Conservation (phyloP, 1,140 invertebrate genomes). For the Diabrotica virgifera region DNA sequence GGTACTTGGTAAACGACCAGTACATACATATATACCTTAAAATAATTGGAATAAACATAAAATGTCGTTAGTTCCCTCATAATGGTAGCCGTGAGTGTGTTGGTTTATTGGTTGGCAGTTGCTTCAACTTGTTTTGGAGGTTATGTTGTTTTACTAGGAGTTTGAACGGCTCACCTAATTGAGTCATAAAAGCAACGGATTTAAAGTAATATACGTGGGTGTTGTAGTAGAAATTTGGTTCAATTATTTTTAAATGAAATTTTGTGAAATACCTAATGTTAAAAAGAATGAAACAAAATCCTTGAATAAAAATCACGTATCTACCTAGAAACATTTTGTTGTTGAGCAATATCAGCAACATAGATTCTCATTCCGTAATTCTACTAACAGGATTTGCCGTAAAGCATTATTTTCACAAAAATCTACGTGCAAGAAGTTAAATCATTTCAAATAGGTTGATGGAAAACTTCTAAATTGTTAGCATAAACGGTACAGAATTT, state of each 20-base stretch:
- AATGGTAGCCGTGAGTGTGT: slow-evolving; percentile 13
- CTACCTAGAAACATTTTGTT: too few species aligned
- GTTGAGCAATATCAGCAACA: too few species aligned
- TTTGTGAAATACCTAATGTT: background rate
- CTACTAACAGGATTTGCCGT: too few species aligned
- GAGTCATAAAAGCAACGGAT: slow-evolving; percentile 3
- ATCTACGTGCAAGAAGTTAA: too few species aligned
- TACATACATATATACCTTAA: slow-evolving; percentile 15
- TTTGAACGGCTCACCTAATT: slow-evolving; percentile 5
- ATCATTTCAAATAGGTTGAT: too few species aligned
- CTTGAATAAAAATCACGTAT: too few species aligned
- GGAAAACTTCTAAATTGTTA: too few species aligned
- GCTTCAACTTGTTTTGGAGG: slow-evolving; percentile 6
- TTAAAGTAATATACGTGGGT: background rate
- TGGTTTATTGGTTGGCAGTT: slow-evolving; percentile 9
- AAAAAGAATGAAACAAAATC: too few species aligned
- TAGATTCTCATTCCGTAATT: too few species aligned
- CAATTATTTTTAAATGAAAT: background rate
- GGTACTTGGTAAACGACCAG: slow-evolving; percentile 11
- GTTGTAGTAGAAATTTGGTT: background rate
- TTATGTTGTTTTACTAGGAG: background rate
- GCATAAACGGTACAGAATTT: too few species aligned
- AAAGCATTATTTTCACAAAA: too few species aligned
- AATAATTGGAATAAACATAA: slow-evolving; percentile 24
- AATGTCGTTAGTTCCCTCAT: slow-evolving; percentile 11